Conservation (phyloP, 2,888 invertebrate species). For the Pteria penguin region DNA sequence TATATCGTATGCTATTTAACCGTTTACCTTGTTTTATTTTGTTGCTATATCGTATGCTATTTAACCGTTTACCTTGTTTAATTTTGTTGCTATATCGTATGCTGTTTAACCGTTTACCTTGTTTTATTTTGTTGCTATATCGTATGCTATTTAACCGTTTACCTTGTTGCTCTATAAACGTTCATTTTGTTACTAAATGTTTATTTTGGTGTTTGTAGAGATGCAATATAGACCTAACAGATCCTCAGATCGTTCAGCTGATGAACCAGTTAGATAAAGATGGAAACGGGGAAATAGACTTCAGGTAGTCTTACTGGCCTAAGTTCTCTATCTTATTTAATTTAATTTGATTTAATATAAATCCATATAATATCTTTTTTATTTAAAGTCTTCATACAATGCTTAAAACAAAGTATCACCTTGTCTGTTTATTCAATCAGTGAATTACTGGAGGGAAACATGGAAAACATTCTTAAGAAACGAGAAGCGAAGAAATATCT, state of each 20-base stretch:
- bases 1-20: too few relatives aligned
- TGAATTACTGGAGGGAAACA: conserved; percentile 58
- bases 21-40: too few relatives aligned
- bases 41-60: too few relatives aligned
- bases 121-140: too few relatives aligned
- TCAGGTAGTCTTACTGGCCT: conserved; percentile 54
- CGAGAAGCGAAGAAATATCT: conserved; percentile 51
- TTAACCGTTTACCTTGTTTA: too few relatives aligned
- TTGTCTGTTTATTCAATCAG: conserved; percentile 29
- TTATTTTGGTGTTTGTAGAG: conserved; percentile 55
- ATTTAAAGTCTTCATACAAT: neutral
- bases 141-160: too few relatives aligned
- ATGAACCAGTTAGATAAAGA: conserved; percentile 69
- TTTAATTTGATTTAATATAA: neutral
- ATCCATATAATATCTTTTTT: neutral
- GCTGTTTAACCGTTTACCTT: too few relatives aligned
- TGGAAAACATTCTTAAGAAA: conserved; percentile 47
- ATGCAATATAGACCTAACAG: conserved; percentile 60
- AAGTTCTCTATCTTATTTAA: too few relatives aligned
- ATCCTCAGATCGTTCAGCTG: conserved; percentile 62
- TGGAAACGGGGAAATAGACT: conserved; percentile 70
- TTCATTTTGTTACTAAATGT: too few relatives aligned
- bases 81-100: too few relatives aligned
- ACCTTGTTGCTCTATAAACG: too few relatives aligned
- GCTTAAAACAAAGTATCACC: neutral